Percentiles rank a stretch among this genome's conserved stretches.
Conservation (phyloP, 2,888 invertebrate species). For the Eumerus sabulonum region DNA sequence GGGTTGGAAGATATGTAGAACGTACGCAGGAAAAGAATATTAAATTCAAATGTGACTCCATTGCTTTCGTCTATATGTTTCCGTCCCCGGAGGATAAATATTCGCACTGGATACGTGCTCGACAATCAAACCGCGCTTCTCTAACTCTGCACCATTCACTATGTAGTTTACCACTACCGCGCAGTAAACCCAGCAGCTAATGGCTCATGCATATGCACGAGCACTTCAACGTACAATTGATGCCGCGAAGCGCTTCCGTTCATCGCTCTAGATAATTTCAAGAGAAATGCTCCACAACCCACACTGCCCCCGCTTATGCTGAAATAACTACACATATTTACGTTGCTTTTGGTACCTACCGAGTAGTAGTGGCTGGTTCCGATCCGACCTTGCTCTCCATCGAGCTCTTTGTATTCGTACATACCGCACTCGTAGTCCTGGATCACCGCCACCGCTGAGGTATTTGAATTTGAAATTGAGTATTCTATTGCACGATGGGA, state of each 20-base stretch:
- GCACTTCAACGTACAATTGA: conserved; percentile 62
- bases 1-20: too few relatives aligned
- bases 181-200: conserved; percentile 45
- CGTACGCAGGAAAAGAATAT: conserved; percentile 55
- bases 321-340: neutral
- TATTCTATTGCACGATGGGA: conserved; percentile 21
- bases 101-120: conserved; percentile 38
- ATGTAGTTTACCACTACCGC: conserved; percentile 30
- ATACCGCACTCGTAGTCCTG: neutral
- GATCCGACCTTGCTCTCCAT: conserved; percentile 51
- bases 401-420: neutral
- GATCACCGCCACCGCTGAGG: conserved; percentile 9
- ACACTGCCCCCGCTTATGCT: neutral
- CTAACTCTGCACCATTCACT: neutral
- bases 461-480: conserved; percentile 37
- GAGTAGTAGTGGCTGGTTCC: neutral
- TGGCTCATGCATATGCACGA: conserved; percentile 67
- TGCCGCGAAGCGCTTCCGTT: conserved; percentile 59
- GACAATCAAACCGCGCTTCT: neutral
- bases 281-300: conserved; percentile 47
- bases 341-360: too few relatives aligned
- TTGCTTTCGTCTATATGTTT: neutral
- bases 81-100: conserved; percentile 51
- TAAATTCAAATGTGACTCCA: conserved; percentile 52
- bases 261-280: conserved; percentile 55